Conservation (phyloP, 1,140 invertebrate species). For the Brachionus paranguensis region DNA sequence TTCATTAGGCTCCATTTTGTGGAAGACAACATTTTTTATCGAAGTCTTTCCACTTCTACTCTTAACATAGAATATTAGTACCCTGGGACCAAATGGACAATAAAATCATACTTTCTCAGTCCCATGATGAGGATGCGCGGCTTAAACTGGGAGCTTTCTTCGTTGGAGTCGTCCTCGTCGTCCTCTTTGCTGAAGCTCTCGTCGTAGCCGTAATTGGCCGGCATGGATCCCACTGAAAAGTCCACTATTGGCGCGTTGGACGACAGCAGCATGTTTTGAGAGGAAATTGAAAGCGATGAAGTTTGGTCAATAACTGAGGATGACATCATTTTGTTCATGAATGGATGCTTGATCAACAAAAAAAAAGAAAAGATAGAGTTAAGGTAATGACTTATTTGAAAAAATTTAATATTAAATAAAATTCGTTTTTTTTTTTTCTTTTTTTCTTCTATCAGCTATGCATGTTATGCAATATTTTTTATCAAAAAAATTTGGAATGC, state of each 20-base stretch:
- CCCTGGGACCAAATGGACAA: not conserved
- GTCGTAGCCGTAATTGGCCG: conserved; percentile 31
- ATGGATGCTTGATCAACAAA: not conserved
- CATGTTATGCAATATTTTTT: not conserved
- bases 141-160: conserved; percentile 15
- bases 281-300: not conserved
- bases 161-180: conserved; percentile 9
- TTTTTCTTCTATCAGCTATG: not conserved
- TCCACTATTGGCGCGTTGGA: conserved; percentile 11
- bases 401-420: not conserved
- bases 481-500: not conserved
- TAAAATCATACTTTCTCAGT: not conserved
- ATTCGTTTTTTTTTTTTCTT: not conserved
- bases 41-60: conserved; percentile 93
- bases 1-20: conserved; percentile 99
- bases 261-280: not conserved
- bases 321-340: conserved; percentile 5
- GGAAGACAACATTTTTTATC: conserved; percentile 99
- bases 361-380: not conserved
- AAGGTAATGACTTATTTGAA: not conserved
- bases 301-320: conserved; percentile 22
- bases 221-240: conserved; percentile 40
- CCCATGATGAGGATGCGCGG: conserved; percentile 31
- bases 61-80: not conserved
- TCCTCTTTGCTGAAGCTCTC: conserved; percentile 34